These are phyloP conservation scores for Orchestia grillus DNA, from an alignment of 1,140 invertebrate genomes.

Conservation along the genomic window DNA sequence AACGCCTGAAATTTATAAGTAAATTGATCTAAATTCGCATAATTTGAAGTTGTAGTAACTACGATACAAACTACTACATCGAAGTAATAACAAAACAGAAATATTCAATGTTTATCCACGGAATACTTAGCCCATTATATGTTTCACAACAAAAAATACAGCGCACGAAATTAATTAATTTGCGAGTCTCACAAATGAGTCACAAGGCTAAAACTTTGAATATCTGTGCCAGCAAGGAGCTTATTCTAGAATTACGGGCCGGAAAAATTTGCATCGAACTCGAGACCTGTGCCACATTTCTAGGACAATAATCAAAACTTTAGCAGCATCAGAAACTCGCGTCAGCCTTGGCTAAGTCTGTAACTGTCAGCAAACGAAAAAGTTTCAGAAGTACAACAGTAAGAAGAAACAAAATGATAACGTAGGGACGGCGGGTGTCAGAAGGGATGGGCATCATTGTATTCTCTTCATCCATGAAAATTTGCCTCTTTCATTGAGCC, in stretches of 20 bases:
- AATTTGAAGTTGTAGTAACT: neutral
- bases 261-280: neutral
- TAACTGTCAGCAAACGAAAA: neutral
- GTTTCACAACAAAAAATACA: neutral
- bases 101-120: neutral
- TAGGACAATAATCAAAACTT: neutral
- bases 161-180: neutral
- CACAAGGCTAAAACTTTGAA: neutral
- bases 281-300: neutral
- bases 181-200: neutral
- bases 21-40: neutral
- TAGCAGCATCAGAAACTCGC: neutral
- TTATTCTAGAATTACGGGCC: neutral
- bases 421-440: neutral
- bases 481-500: neutral
- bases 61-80: neutral
- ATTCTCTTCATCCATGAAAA: neutral
- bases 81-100: neutral
- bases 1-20: neutral
- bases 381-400: neutral
- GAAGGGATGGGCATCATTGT: neutral
- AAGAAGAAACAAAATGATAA: neutral
- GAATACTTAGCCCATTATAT: neutral
- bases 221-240: neutral
- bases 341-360: neutral